Percentiles rank a stretch among this genome's conserved stretches.
Evolutionary conservation across 2,797 vertebrate species (phyloP).

Genomic region (Oreortyx pictus): DNA sequence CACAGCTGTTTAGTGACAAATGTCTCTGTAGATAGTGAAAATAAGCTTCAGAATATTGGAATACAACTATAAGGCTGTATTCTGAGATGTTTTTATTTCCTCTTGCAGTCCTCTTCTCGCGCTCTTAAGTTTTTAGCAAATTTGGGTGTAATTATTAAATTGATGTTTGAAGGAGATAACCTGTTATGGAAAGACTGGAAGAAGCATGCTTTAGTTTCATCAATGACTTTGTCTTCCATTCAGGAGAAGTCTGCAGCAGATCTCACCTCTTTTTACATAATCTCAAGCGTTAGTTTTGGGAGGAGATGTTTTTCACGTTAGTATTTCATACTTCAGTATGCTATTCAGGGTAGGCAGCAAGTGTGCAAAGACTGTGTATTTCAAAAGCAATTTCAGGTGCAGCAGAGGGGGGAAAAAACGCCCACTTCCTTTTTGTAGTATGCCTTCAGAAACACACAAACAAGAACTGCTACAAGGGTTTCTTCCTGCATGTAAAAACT

Average conservation of each 20-base stretch:
- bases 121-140: not conserved
- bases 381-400: not conserved
- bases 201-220: not conserved
- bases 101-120: not conserved
- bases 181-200: not conserved
- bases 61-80: not conserved
- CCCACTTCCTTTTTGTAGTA: not conserved
- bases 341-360: not conserved
- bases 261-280: not conserved
- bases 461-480: not conserved
- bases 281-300: not conserved
- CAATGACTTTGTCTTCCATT: not conserved
- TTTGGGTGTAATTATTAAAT: not conserved
- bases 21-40: not conserved
- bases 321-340: not conserved
- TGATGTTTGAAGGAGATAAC: not conserved
- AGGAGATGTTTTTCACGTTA: not conserved
- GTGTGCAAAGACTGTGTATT: not conserved
- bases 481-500: slow-evolving; percentile 32
- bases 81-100: not conserved
- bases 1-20: not conserved
- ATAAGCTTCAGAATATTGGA: not conserved
- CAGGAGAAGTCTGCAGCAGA: not conserved
- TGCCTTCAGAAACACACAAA: not conserved
- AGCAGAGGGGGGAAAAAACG: not conserved